Evolutionary conservation across 1,140 invertebrate genomes (phyloP).

Genomic region (Euschistus heros): DNA sequence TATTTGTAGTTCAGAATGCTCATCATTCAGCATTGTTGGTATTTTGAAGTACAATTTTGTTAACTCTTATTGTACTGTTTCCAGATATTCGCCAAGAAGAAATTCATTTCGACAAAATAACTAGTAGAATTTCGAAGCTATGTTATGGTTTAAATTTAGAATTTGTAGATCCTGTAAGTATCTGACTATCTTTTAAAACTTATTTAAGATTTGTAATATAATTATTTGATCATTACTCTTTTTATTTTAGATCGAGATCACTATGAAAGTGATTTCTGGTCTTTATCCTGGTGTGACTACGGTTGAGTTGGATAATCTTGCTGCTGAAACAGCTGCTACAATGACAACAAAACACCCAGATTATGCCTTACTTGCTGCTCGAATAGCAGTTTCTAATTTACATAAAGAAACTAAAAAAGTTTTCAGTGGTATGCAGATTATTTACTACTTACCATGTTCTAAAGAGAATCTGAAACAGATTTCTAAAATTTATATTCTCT

Average conservation of each 20-base stretch:
- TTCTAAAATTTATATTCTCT: too few relatives aligned
- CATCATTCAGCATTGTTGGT: not conserved
- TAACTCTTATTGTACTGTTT: conserved; percentile 29
- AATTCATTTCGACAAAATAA: conserved; percentile 97
- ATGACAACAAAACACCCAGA: conserved; percentile 96
- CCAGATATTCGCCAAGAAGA: conserved; percentile 82
- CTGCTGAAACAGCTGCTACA: conserved; percentile 90
- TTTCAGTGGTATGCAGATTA: conserved; percentile 56
- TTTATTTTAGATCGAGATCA: conserved; percentile 56
- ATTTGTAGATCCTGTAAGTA: conserved; percentile 86
- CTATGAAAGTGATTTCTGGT: conserved; percentile 81
- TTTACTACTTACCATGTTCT: too few relatives aligned
- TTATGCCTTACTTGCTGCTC: conserved; percentile 89
- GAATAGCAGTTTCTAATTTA: conserved; percentile 93
- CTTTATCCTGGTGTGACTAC: conserved; percentile 94
- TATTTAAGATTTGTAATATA: not conserved
- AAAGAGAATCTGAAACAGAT: too few relatives aligned
- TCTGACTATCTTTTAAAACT: not conserved
- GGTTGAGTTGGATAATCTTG: conserved; percentile 91
- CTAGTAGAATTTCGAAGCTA: conserved; percentile 85
- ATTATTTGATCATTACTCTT: not conserved
- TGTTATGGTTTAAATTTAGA: conserved; percentile 94
- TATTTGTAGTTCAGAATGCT: not conserved
- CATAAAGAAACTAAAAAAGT: conserved; percentile 92
- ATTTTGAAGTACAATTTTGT: not conserved